Evolutionary conservation across 2,888 invertebrate genomes (phyloP).

Genomic region (Invenusta paracnida): DNA sequence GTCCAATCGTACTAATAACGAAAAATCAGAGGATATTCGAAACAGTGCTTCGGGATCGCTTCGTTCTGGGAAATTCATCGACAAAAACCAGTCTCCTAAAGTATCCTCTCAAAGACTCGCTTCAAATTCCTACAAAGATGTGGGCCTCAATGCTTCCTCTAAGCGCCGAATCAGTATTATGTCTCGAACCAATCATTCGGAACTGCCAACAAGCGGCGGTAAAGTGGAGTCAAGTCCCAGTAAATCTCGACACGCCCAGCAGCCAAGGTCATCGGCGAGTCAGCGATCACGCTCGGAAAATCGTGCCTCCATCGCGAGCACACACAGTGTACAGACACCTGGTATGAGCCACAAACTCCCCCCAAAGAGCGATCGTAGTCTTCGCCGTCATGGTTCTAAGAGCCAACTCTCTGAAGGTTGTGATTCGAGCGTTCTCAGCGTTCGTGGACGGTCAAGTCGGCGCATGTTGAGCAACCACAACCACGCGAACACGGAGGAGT

Average conservation of each 20-base stretch:
- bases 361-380: background rate
- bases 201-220: background rate
- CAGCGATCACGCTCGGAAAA: slow-evolving; percentile 6
- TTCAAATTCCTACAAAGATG: background rate
- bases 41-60: background rate
- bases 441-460: background rate
- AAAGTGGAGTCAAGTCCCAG: slow-evolving; percentile 7
- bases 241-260: background rate
- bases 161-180: slow-evolving; percentile 14
- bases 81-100: background rate
- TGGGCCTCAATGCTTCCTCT: background rate
- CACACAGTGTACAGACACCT: background rate
- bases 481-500: background rate
- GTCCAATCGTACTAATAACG: background rate
- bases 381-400: background rate
- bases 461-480: background rate
- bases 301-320: background rate
- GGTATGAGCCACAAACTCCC: background rate
- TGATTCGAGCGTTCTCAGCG: background rate
- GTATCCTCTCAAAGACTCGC: background rate
- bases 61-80: background rate
- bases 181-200: background rate
- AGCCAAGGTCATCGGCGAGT: background rate
- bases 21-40: background rate
- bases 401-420: background rate